Conservation (phyloP, 2,888 invertebrate genomes). For the Thera britannica region DNA sequence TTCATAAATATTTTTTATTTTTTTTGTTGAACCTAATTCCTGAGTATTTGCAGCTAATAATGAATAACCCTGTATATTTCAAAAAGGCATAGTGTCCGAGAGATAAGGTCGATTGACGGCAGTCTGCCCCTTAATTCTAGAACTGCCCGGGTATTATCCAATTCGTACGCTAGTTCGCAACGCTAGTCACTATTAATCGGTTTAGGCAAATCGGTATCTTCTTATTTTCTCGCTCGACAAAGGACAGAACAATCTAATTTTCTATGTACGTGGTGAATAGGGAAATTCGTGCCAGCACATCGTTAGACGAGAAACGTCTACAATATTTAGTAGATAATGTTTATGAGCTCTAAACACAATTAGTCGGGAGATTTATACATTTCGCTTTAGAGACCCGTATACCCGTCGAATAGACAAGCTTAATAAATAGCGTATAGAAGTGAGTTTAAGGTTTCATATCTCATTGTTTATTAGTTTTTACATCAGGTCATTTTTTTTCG, state of each 20-base stretch:
- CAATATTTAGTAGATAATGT: slow-evolving; percentile 30
- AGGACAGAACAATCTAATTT: not conserved
- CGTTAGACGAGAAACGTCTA: slow-evolving; percentile 17
- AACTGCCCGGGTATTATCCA: too few relatives aligned
- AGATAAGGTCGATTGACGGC: too few relatives aligned
- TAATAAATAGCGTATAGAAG: not conserved
- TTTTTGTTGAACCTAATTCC: too few relatives aligned
- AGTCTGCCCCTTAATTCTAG: too few relatives aligned
- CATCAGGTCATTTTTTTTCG: too few relatives aligned
- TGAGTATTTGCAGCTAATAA: too few relatives aligned
- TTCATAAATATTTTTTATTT: too few relatives aligned
- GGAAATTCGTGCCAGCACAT: not conserved
- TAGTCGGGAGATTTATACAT: slow-evolving; percentile 33
- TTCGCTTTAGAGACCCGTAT: slow-evolving; percentile 17
- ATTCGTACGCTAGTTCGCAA: not conserved
- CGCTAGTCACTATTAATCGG: not conserved
- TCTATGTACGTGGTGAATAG: not conserved
- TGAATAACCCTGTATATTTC: too few relatives aligned
- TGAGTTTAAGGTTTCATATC: not conserved
- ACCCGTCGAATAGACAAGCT: not conserved
- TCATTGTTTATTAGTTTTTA: too few relatives aligned
- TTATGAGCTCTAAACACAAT: slow-evolving; percentile 34
- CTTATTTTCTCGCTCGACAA: not conserved
- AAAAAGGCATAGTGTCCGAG: too few relatives aligned
- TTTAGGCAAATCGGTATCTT: too few relatives aligned